Percentiles rank a stretch among this genome's conserved stretches.
phyloP scores from a whole-genome alignment of 2,888 invertebrate species.

The Caenorhabditis sp. region DNA sequence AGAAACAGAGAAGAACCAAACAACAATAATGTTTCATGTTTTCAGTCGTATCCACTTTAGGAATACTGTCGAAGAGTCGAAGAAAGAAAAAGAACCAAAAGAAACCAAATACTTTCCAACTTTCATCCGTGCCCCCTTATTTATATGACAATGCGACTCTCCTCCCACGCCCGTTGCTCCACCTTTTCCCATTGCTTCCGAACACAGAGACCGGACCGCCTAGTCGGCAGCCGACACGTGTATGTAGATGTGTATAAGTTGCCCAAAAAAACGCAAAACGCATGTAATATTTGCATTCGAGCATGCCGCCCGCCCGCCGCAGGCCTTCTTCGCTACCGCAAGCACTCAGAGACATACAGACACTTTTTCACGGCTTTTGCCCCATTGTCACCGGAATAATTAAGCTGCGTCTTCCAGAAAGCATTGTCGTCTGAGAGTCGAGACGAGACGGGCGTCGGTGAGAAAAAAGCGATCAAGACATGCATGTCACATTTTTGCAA shows the following conservation, averaged over 20 bases:
- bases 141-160: constrained; percentile 48
- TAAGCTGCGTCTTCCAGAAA: constrained; percentile 35
- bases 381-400: constrained; percentile 56
- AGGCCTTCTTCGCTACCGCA: constrained; percentile 35
- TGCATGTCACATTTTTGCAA: constrained; percentile 33
- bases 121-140: constrained; percentile 30
- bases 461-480: constrained; percentile 8
- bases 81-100: constrained; percentile 15
- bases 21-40: constrained; percentile 60
- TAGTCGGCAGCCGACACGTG: constrained; percentile 39
- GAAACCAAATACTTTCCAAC: constrained; percentile 42
- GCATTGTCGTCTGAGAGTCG: not conserved
- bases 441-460: not conserved
- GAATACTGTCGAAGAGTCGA: constrained; percentile 23
- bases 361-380: constrained; percentile 58
- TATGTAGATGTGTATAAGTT: constrained; percentile 53
- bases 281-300: constrained; percentile 57
- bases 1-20: constrained; percentile 40
- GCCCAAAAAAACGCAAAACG: constrained; percentile 56
- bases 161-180: constrained; percentile 41
- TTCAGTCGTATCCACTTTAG: constrained; percentile 47
- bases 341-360: constrained; percentile 49
- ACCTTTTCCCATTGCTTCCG: constrained; percentile 29
- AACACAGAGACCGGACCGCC: constrained; percentile 51
- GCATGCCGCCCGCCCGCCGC: constrained; percentile 45